Percentiles rank a stretch among this genome's conserved stretches.
These are phyloP conservation scores for Sebastes vulpes DNA, from an alignment of 2,797 vertebrate species.

Conservation along the genomic window DNA sequence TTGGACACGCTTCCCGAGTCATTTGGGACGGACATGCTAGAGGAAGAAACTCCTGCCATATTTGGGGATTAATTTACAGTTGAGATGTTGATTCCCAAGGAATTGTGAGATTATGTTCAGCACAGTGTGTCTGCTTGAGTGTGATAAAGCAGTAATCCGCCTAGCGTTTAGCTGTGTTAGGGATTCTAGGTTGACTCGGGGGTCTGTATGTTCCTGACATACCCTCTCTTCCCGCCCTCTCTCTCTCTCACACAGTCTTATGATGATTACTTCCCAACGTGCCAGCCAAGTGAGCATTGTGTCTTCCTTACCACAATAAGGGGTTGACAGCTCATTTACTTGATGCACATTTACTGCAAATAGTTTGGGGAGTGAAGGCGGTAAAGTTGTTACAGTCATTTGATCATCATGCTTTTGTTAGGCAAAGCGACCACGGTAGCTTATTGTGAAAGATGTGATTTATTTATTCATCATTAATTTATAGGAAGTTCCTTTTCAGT, in stretches of 20 bases:
- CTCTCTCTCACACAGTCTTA: background rate
- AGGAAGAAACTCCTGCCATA: constrained; percentile 51
- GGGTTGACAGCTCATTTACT: constrained; percentile 13
- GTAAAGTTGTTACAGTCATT: constrained; percentile 1
- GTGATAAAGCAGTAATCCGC: constrained; percentile 78
- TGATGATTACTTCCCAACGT: constrained; percentile 17
- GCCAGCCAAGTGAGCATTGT: constrained; percentile 24
- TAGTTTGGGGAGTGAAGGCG: background rate
- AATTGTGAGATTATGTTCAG: constrained; percentile 63
- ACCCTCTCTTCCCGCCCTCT: constrained; percentile 15
- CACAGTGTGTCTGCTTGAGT: constrained; percentile 60
- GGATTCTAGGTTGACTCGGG: constrained; percentile 64
- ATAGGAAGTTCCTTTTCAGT: background rate
- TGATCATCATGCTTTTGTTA: background rate
- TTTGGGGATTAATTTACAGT: constrained; percentile 73
- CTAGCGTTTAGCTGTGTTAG: constrained; percentile 46
- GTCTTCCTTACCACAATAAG: background rate
- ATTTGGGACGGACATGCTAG: constrained; percentile 34
- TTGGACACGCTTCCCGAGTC: constrained; percentile 27
- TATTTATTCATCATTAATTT: constrained; percentile 1
- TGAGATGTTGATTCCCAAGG: constrained; percentile 64
- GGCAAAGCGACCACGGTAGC: background rate
- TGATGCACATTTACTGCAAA: background rate
- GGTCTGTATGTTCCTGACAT: constrained; percentile 42
- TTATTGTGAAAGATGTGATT: background rate